Percentiles rank a stretch among this genome's conserved stretches.
phyloP scores from a whole-genome alignment of 2,888 invertebrate genomes.

The Cerceris rybyensis region DNA sequence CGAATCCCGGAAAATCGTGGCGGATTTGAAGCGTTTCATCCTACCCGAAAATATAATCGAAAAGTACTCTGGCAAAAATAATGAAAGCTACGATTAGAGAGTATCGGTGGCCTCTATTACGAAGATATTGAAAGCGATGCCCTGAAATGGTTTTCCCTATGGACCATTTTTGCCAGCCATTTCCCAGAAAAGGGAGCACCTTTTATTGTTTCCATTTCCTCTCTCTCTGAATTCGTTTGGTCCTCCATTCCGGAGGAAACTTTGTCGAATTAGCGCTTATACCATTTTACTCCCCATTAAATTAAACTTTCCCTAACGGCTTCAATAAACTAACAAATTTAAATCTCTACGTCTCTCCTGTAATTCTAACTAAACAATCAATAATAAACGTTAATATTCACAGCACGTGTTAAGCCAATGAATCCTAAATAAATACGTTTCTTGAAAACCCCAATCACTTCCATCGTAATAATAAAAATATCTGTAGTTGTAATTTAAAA shows the following conservation, averaged over 20 bases:
- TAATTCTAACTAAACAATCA: too few relatives aligned
- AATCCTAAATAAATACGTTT: too few relatives aligned
- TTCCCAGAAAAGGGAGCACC: conserved; percentile 18
- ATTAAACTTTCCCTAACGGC: neutral
- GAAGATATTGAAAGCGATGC: conserved; percentile 53
- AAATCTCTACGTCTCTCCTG: too few relatives aligned
- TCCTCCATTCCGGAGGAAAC: conserved; percentile 1
- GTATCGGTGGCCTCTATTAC: conserved; percentile 34
- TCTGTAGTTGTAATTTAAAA: too few relatives aligned
- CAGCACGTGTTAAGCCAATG: too few relatives aligned
- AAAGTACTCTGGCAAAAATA: too few relatives aligned
- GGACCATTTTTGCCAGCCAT: conserved; percentile 44
- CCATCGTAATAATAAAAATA: too few relatives aligned
- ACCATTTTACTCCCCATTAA: neutral
- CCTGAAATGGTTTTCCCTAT: conserved; percentile 49
- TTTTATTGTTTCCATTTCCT: conserved; percentile 34
- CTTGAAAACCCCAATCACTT: too few relatives aligned
- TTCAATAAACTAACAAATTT: too few relatives aligned
- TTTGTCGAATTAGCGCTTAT: conserved; percentile 32
- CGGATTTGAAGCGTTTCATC: conserved; percentile 20
- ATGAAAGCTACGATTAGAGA: too few relatives aligned
- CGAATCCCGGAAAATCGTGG: conserved; percentile 16
- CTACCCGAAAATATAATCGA: too few relatives aligned
- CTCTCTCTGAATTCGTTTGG: conserved; percentile 14
- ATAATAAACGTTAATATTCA: too few relatives aligned